phyloP scores from a whole-genome alignment of 2,888 invertebrate genomes.

The Sinotaia quadrata region DNA sequence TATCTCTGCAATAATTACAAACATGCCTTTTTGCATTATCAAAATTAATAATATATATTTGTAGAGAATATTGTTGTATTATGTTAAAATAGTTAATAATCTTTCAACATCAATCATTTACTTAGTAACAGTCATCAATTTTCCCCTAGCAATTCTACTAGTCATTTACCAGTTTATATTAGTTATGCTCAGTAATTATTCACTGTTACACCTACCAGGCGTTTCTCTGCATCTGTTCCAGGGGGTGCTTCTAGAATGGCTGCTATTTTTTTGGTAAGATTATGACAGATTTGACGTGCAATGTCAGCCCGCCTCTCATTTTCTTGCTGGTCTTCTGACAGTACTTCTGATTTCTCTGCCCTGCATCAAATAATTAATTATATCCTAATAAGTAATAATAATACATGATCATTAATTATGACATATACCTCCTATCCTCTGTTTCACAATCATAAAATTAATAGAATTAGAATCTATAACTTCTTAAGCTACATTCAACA shows the following conservation, averaged over 20 bases:
- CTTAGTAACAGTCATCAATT: neutral
- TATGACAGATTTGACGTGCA: constrained; percentile 79
- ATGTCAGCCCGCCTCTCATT: constrained; percentile 88
- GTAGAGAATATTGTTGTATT: no score
- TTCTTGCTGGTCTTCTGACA: constrained; percentile 86
- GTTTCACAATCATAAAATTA: no score
- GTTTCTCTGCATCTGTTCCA: constrained; percentile 79
- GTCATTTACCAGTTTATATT: neutral
- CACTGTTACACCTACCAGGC: constrained; percentile 75
- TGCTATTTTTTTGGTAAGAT: constrained; percentile 72
- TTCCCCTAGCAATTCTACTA: neutral
- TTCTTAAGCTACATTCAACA: no score
- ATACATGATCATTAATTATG: no score
- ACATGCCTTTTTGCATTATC: no score
- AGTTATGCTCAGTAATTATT: neutral
- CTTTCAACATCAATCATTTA: neutral
- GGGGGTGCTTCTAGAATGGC: constrained; percentile 71
- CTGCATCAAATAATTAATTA: constrained; percentile 74
- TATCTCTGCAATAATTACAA: no score
- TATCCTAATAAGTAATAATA: no score
- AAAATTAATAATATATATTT: no score
- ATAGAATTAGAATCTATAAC: no score
- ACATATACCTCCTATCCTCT: no score
- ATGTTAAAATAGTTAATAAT: no score
- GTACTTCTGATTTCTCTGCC: constrained; percentile 86